A percentile compares a stretch with the other conserved stretches of the same genome.
phyloP scores from a whole-genome alignment of 2,113 vertebrate genomes.

The Grammomys dolichurus region DNA sequence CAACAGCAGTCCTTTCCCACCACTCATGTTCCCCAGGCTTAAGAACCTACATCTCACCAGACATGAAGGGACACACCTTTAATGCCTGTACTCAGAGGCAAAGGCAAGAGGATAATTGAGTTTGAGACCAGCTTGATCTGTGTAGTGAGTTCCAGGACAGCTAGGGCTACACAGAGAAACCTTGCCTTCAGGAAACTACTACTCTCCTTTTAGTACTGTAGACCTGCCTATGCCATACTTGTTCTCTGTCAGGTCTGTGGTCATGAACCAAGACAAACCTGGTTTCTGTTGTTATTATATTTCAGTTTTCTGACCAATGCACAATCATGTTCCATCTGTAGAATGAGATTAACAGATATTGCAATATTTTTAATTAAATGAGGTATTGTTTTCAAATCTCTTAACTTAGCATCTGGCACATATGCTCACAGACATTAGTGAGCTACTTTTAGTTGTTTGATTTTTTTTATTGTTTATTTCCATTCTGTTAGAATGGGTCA shows the following conservation, averaged over 20 bases:
- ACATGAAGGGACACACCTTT: background rate
- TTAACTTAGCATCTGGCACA: background rate
- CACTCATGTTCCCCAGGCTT: background rate
- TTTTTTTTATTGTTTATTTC: background rate
- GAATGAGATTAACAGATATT: background rate
- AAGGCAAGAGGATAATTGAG: background rate
- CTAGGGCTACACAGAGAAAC: background rate
- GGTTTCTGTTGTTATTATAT: background rate
- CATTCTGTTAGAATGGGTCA: background rate
- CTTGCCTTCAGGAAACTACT: background rate
- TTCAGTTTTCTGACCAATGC: background rate
- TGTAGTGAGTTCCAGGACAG: background rate
- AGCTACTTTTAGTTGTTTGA: background rate
- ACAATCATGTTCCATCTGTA: background rate
- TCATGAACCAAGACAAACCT: background rate
- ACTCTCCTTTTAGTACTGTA: too few relatives aligned
- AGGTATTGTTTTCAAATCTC: background rate
- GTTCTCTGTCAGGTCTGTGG: background rate
- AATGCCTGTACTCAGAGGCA: background rate
- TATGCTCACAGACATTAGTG: background rate
- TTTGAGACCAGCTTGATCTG: background rate
- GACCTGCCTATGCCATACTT: background rate
- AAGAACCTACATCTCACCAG: background rate
- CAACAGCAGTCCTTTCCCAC: background rate
- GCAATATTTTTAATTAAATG: background rate